A percentile compares a stretch with the other conserved stretches of the same genome.
Conservation (phyloP, 2,113 vertebrate genomes). For the Larimichthys crocea region DNA sequence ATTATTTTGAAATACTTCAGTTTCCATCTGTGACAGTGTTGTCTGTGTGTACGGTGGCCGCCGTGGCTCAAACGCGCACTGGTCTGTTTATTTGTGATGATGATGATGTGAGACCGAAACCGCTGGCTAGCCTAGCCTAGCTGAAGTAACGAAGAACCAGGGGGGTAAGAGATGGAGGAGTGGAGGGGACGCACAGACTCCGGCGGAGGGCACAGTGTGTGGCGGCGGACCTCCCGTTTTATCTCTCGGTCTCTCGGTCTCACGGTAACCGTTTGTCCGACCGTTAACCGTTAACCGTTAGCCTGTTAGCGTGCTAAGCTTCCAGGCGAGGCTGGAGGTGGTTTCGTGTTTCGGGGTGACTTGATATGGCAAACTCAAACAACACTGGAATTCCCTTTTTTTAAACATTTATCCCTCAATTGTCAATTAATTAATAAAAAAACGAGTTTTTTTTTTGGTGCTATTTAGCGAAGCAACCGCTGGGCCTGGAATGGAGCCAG, state of each 20-base stretch:
- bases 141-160: conserved; percentile 31
- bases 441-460: background rate
- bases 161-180: conserved; percentile 34
- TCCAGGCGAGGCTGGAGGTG: conserved; percentile 39
- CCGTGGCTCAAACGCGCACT: background rate
- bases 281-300: background rate
- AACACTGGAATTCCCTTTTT: background rate
- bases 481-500: conserved; percentile 78
- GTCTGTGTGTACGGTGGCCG: conserved; percentile 59
- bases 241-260: too few species aligned
- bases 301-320: conserved; percentile 36
- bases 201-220: background rate
- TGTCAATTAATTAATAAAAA: too few species aligned
- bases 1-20: too few species aligned
- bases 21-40: too few species aligned
- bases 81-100: conserved; percentile 53
- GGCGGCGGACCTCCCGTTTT: background rate
- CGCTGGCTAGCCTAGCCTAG: conserved; percentile 66
- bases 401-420: background rate
- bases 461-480: background rate
- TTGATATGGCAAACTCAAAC: conserved; percentile 45
- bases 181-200: too few species aligned
- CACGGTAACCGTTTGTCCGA: background rate
- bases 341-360: conserved; percentile 13
- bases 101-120: conserved; percentile 58